These are phyloP conservation scores for Manis crassicaudata DNA, from an alignment of 2,797 vertebrate species.

Conservation along the genomic window DNA sequence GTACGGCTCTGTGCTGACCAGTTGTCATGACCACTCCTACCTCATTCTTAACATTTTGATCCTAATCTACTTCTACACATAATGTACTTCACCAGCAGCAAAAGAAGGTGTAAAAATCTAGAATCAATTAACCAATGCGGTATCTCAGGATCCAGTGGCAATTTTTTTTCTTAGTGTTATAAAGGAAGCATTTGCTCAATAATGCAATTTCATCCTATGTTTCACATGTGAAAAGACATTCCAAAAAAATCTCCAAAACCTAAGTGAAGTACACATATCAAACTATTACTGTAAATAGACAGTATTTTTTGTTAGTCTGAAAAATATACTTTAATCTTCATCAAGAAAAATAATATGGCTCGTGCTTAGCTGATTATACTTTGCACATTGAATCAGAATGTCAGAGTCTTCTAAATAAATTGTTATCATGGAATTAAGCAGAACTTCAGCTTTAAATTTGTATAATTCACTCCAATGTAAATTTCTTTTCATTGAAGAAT, in stretches of 20 bases:
- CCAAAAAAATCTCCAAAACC: slow-evolving; percentile 31
- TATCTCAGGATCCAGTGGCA: neutral
- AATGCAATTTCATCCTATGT: slow-evolving; percentile 24
- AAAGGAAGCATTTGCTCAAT: slow-evolving; percentile 50
- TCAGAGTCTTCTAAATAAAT: slow-evolving; percentile 73
- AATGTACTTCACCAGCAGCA: slow-evolving; percentile 64
- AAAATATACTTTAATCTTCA: slow-evolving; percentile 44
- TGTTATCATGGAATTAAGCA: slow-evolving; percentile 60
- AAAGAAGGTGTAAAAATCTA: slow-evolving; percentile 57
- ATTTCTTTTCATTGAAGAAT: slow-evolving; percentile 62
- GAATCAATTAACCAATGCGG: slow-evolving; percentile 34
- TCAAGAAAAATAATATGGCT: neutral
- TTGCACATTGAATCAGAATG: slow-evolving; percentile 65
- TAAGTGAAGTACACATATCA: slow-evolving; percentile 55
- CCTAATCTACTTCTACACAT: slow-evolving; percentile 66
- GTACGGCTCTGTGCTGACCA: slow-evolving; percentile 85
- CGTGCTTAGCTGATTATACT: slow-evolving; percentile 54
- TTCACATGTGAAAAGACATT: neutral
- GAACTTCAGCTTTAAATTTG: slow-evolving; percentile 63
- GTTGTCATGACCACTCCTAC: slow-evolving; percentile 85
- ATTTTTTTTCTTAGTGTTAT: neutral
- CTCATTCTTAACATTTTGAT: slow-evolving; percentile 83
- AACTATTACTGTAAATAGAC: neutral
- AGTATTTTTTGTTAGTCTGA: slow-evolving; percentile 27
- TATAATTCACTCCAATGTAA: slow-evolving; percentile 49